These are phyloP conservation scores for Neodiprion pinetum DNA, from an alignment of 1,140 invertebrate species.

Conservation along the genomic window DNA sequence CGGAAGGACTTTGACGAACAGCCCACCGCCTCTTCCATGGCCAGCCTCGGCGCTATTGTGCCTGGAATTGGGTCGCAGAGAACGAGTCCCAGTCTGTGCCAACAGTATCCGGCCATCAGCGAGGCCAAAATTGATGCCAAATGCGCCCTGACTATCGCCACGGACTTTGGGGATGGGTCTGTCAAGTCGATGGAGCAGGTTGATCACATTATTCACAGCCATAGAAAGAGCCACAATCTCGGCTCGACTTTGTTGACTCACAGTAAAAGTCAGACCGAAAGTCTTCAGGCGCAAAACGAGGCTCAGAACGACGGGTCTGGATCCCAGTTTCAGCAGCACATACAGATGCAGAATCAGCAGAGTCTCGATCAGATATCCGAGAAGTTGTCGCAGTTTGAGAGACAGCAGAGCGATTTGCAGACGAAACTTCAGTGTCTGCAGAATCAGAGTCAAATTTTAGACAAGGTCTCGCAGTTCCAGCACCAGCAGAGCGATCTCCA, in stretches of 20 bases:
- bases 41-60: slow-evolving; percentile 48
- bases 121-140: slow-evolving; percentile 56
- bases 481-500: slow-evolving; percentile 53
- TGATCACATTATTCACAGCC: slow-evolving; percentile 59
- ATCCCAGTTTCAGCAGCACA: slow-evolving; percentile 35
- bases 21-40: slow-evolving; percentile 53
- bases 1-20: slow-evolving; percentile 60
- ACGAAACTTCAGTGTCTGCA: slow-evolving; percentile 56
- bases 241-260: slow-evolving; percentile 43
- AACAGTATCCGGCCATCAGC: slow-evolving; percentile 53
- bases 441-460: slow-evolving; percentile 58
- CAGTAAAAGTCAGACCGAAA: slow-evolving; percentile 50
- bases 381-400: slow-evolving; percentile 56
- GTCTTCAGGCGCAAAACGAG: slow-evolving; percentile 39
- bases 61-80: slow-evolving; percentile 44
- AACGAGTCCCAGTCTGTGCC: slow-evolving; percentile 55
- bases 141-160: slow-evolving; percentile 46
- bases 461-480: slow-evolving; percentile 57
- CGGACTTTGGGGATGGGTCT: slow-evolving; percentile 49
- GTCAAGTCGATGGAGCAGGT: slow-evolving; percentile 49
- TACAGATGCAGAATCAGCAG: slow-evolving; percentile 54
- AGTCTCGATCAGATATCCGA: slow-evolving; percentile 56
- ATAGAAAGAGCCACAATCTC: slow-evolving; percentile 51
- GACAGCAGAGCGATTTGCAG: slow-evolving; percentile 56
- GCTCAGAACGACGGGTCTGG: slow-evolving; percentile 38